Base-by-base conservation (phyloP, 2,113 vertebrate genomes). In the Egretta garzetta region DNA sequence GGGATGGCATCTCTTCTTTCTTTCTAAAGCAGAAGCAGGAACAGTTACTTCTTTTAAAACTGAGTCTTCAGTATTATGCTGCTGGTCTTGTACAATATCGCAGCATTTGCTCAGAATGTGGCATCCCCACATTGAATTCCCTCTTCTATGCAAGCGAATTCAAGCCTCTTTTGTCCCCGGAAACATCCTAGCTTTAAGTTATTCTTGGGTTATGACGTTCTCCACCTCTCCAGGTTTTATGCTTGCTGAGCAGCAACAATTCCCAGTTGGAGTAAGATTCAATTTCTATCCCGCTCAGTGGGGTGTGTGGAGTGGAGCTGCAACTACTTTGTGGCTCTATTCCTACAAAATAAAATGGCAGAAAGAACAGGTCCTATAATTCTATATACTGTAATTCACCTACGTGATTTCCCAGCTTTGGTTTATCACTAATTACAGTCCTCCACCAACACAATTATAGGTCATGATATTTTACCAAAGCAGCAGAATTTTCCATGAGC, bases 361-460 rank as follows among this genome's bases (percentile, higher is more conserved):
- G 84, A 55, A 93, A 82, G 70, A 82, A 39, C 45, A 70, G 66
- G 74, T 21, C 35, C 71, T 95, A 5, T 91, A 96, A 94, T 96
- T 96, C 93, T n/a, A 23, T 50, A 90, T 75, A 85, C 58, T 88
- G 32, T 75, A 94, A 73, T 86, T 96, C 90, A 90, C 87, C 77
- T 91, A 92, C 92, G 82, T 9, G 6, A 45, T 76, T 84, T 85
- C 70, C 66, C 22, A 58, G 80, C 90, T 53, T 75, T 90, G 49
- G n/a, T 82, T 94, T 94, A 76, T 75, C 0, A 0, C 33, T 96
- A 90, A 96, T 96, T 95, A 45, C 85, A 95, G 41, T 64, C 41
- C 87, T 76, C 58, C 49, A 67, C 37, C 73, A 91, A 72, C 49
- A 82, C 74, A 95, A 91, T 96, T 88, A 88, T 9, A 75, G 77